These are phyloP conservation scores for Rhagophthalmus giganteus DNA, from an alignment of 2,888 invertebrate genomes.

Conservation along the genomic window DNA sequence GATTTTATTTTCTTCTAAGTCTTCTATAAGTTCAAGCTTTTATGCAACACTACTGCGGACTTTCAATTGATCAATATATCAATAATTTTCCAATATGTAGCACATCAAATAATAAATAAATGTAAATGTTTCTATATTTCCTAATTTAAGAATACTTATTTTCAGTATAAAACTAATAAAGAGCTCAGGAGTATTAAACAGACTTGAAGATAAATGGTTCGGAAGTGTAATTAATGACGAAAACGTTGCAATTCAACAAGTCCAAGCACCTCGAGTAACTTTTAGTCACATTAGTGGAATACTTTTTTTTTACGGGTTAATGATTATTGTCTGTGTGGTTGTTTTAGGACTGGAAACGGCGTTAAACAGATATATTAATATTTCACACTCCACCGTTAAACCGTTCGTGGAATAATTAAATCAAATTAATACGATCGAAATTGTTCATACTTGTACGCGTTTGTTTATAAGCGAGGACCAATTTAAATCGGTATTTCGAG, in stretches of 20 bases:
- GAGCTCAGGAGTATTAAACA: conserved; percentile 50
- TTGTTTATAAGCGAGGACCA: too few relatives aligned
- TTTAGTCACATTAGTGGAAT: conserved; percentile 45
- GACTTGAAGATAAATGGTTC: conserved; percentile 52
- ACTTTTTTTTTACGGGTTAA: conserved; percentile 38
- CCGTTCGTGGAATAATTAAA: too few relatives aligned
- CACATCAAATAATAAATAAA: not conserved
- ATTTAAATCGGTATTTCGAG: too few relatives aligned
- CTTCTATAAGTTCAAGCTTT: too few relatives aligned
- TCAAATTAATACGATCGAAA: too few relatives aligned
- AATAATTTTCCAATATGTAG: not conserved
- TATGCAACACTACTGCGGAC: too few relatives aligned
- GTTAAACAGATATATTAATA: conserved; percentile 5
- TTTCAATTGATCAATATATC: too few relatives aligned
- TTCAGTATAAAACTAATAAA: conserved; percentile 50
- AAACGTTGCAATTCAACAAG: conserved; percentile 16
- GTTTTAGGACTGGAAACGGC: conserved; percentile 42
- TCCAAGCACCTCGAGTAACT: conserved; percentile 42
- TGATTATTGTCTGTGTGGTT: conserved; percentile 38
- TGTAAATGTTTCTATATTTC: not conserved
- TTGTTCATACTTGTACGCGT: too few relatives aligned
- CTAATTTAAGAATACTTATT: not conserved
- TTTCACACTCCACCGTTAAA: too few relatives aligned
- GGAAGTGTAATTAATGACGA: conserved; percentile 23
- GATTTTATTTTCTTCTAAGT: too few relatives aligned